Conservation (phyloP, 2,113 vertebrate genomes). For the Nerophis lumbriciformis region DNA sequence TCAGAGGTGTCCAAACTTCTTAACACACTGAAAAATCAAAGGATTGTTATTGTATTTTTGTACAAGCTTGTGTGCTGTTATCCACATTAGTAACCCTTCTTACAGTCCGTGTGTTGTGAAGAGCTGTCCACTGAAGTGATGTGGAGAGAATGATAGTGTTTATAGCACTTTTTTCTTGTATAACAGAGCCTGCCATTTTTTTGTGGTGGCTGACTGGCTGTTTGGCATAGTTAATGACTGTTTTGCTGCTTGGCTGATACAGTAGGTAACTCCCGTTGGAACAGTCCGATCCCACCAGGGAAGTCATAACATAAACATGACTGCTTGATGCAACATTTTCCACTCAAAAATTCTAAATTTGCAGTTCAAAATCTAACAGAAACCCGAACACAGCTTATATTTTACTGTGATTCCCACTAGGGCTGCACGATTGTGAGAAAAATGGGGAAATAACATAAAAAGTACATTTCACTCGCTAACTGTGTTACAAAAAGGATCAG, state of each 20-base stretch:
- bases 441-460: too few relatives aligned
- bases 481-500: too few relatives aligned
- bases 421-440: background rate
- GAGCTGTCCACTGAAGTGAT: slow-evolving; percentile 33
- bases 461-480: too few relatives aligned
- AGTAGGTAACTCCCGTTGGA: slow-evolving; percentile 48
- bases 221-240: slow-evolving; percentile 37
- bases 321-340: slow-evolving; percentile 58
- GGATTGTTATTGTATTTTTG: too few relatives aligned
- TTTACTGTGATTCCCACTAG: background rate
- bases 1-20: too few relatives aligned
- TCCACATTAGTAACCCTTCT: slow-evolving; percentile 32
- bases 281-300: slow-evolving; percentile 38
- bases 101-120: slow-evolving; percentile 26
- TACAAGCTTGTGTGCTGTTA: background rate
- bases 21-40: too few relatives aligned
- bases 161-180: slow-evolving; percentile 59
- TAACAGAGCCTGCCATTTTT: slow-evolving; percentile 54
- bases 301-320: slow-evolving; percentile 44
- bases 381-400: background rate
- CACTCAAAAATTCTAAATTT: slow-evolving; percentile 13
- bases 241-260: slow-evolving; percentile 40
- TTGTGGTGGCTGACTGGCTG: slow-evolving; percentile 15
- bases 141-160: slow-evolving; percentile 40
- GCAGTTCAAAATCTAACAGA: background rate